Conservation (phyloP, 2,113 vertebrate species). For the Forbesichthys papilliferus region DNA sequence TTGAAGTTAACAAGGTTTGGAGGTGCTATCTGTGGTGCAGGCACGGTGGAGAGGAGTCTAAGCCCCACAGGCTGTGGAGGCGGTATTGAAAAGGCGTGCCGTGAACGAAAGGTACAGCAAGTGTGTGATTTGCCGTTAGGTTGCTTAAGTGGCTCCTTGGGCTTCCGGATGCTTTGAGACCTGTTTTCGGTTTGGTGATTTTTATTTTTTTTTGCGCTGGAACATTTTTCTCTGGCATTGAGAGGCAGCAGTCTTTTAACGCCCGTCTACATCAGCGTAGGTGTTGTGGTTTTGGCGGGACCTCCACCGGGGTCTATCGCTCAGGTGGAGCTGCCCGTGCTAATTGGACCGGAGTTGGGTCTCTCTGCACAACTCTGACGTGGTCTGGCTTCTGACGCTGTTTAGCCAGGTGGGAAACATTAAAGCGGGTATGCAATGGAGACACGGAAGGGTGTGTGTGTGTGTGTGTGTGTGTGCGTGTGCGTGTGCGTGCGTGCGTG, state of each 20-base stretch:
- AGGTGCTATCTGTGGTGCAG: too few relatives aligned
- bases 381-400: too few relatives aligned
- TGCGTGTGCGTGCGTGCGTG: background rate
- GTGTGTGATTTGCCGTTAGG: background rate
- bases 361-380: slow-evolving; percentile 1
- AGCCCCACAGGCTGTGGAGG: background rate
- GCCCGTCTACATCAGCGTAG: too few relatives aligned
- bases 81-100: background rate
- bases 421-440: background rate
- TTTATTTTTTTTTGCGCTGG: background rate
- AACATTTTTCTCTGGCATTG: too few relatives aligned
- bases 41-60: too few relatives aligned
- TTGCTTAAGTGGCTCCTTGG: background rate
- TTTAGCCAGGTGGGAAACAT: too few relatives aligned
- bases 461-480: background rate
- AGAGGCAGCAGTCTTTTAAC: too few relatives aligned
- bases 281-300: too few relatives aligned
- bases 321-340: background rate
- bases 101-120: background rate
- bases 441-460: background rate
- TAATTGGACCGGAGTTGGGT: slow-evolving; percentile 56
- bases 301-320: too few relatives aligned
- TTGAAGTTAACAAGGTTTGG: too few relatives aligned
- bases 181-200: background rate
- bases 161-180: background rate